phyloP scores from a whole-genome alignment of 2,888 invertebrate genomes.

The Pristionchus maxplancki region DNA sequence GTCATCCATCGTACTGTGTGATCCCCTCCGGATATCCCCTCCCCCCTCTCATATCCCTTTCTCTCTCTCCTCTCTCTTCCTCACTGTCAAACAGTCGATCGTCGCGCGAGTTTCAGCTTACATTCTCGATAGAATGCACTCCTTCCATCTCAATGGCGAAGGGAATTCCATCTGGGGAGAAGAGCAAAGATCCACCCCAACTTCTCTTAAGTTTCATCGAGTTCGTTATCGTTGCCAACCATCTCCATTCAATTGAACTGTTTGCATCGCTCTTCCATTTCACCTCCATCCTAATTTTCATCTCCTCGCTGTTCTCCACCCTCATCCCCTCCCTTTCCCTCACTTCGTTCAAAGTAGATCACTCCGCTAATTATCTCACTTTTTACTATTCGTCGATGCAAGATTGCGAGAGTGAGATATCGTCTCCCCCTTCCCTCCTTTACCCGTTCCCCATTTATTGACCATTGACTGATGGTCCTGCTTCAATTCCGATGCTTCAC shows the following conservation, averaged over 20 bases:
- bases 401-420: conserved; percentile 28
- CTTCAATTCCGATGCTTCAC: not conserved
- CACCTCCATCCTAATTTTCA: not conserved
- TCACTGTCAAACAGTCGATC: conserved; percentile 11
- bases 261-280: not conserved
- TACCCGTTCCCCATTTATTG: not conserved
- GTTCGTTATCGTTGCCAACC: not conserved
- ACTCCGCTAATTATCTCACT: conserved; percentile 19
- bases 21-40: not conserved
- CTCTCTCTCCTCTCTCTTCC: not conserved
- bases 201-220: not conserved
- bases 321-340: no score
- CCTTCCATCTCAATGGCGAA: not conserved
- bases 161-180: not conserved
- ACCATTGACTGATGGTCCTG: not conserved
- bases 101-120: conserved; percentile 4
- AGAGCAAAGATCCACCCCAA: not conserved
- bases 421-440: not conserved
- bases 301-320: not conserved
- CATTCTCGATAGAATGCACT: not conserved
- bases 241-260: not conserved
- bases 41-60: conserved; percentile 7
- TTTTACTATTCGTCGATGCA: conserved; percentile 32
- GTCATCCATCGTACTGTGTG: not conserved
- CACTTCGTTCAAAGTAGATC: conserved; percentile 16